Conservation (phyloP, 2,888 invertebrate species). For the Graphium colonna region DNA sequence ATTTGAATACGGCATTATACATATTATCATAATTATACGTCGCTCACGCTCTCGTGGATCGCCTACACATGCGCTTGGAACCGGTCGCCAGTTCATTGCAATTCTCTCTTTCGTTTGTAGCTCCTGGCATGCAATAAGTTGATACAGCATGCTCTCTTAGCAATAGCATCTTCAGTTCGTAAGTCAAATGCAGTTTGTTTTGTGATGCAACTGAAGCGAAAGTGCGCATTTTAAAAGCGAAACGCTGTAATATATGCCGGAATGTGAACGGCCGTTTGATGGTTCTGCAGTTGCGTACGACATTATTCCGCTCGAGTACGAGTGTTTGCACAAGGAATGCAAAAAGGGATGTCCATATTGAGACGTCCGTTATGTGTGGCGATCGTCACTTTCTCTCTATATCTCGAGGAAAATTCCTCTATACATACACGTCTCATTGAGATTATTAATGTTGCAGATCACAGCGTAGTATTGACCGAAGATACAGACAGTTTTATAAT, state of each 20-base stretch:
- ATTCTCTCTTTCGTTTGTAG: slow-evolving; percentile 34
- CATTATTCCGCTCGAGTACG: slow-evolving; percentile 62
- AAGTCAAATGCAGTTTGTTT: slow-evolving; percentile 77
- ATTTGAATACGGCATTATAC: slow-evolving; percentile 6
- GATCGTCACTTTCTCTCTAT: slow-evolving; percentile 35
- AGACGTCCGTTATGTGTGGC: slow-evolving; percentile 44
- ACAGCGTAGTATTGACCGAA: slow-evolving; percentile 90
- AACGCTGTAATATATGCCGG: slow-evolving; percentile 54
- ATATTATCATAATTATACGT: slow-evolving; percentile 16
- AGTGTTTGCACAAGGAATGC: slow-evolving; percentile 53
- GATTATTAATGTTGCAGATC: slow-evolving; percentile 80
- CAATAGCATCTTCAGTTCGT: slow-evolving; percentile 34
- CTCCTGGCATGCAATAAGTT: slow-evolving; percentile 33
- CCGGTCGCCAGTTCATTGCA: slow-evolving; percentile 33
- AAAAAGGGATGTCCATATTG: slow-evolving; percentile 51
- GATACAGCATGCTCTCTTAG: slow-evolving; percentile 35
- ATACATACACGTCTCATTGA: slow-evolving; percentile 1
- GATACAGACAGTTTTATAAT: slow-evolving; percentile 98
- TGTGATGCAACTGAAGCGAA: slow-evolving; percentile 46
- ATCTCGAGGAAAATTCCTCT: slow-evolving; percentile 19
- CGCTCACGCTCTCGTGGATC: slow-evolving; percentile 26
- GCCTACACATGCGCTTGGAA: slow-evolving; percentile 41
- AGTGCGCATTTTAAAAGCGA: slow-evolving; percentile 51
- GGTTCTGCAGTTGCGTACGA: slow-evolving; percentile 67
- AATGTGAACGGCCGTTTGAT: slow-evolving; percentile 55